These are phyloP conservation scores for Simalia tracyae DNA, from an alignment of 2,797 vertebrate genomes.

Conservation along the genomic window DNA sequence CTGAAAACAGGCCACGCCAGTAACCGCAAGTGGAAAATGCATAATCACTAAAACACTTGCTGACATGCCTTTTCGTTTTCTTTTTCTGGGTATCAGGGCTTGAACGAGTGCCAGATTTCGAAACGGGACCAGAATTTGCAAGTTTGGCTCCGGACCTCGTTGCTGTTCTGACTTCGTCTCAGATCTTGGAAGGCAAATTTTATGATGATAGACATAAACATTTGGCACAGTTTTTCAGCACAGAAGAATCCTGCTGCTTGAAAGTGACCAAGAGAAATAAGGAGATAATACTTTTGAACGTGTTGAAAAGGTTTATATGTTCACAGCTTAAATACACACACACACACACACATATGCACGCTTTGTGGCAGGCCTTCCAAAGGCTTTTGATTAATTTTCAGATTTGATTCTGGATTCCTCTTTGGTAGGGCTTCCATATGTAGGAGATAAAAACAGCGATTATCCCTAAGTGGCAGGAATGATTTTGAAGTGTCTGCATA, in stretches of 20 bases:
- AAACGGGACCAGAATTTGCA: not conserved
- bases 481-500: too few species aligned
- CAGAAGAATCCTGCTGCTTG: not conserved
- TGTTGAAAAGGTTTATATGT: not conserved
- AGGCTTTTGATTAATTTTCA: not conserved
- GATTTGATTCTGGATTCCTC: not conserved
- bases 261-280: not conserved
- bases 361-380: not conserved
- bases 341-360: not conserved
- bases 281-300: not conserved
- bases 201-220: not conserved
- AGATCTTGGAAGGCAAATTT: not conserved
- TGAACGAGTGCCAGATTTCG: not conserved
- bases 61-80: not conserved
- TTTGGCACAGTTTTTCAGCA: not conserved
- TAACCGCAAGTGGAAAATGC: not conserved
- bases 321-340: not conserved
- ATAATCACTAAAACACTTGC: slow-evolving; percentile 14
- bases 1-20: not conserved
- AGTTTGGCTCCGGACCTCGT: not conserved
- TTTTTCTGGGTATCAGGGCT: too few species aligned
- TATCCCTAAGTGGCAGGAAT: too few species aligned
- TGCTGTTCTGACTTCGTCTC: not conserved
- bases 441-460: too few species aligned
- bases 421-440: too few species aligned